Conservation (phyloP, 2,888 invertebrate species). For the Salpingus planirostris region DNA sequence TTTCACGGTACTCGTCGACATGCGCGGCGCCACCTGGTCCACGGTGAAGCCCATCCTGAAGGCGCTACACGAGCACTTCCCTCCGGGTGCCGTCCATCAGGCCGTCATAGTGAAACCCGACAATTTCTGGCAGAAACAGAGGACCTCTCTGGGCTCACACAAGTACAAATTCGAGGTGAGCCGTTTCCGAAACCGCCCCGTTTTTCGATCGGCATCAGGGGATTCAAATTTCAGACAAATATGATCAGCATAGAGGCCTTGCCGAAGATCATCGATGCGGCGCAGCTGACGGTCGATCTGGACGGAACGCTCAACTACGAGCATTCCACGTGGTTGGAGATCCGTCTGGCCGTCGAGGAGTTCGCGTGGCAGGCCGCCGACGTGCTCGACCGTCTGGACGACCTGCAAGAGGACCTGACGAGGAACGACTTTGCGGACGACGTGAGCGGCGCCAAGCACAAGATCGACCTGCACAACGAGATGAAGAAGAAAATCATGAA, state of each 20-base stretch:
- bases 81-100: conserved; percentile 80
- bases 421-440: conserved; percentile 93
- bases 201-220: background rate
- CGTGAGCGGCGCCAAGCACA: conserved; percentile 82
- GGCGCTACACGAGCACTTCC: conserved; percentile 93
- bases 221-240: conserved; percentile 64
- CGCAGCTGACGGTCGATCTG: conserved; percentile 87
- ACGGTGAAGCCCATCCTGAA: conserved; percentile 96
- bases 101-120: conserved; percentile 98
- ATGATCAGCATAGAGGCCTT: conserved; percentile 94
- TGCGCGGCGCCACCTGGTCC: conserved; percentile 94
- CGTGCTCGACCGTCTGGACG: conserved; percentile 83
- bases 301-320: conserved; percentile 92
- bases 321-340: conserved; percentile 95
- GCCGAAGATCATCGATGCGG: conserved; percentile 83
- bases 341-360: conserved; percentile 88
- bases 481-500: conserved; percentile 90
- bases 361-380: conserved; percentile 95
- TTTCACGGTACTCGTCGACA: conserved; percentile 94
- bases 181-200: background rate
- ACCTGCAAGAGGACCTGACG: conserved; percentile 85
- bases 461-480: conserved; percentile 87
- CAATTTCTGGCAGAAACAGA: conserved; percentile 99
- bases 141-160: conserved; percentile 92
- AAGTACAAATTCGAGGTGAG: conserved; percentile 96